phyloP scores from a whole-genome alignment of 1,140 invertebrate genomes.

The Zaprionus kolodkinae region DNA sequence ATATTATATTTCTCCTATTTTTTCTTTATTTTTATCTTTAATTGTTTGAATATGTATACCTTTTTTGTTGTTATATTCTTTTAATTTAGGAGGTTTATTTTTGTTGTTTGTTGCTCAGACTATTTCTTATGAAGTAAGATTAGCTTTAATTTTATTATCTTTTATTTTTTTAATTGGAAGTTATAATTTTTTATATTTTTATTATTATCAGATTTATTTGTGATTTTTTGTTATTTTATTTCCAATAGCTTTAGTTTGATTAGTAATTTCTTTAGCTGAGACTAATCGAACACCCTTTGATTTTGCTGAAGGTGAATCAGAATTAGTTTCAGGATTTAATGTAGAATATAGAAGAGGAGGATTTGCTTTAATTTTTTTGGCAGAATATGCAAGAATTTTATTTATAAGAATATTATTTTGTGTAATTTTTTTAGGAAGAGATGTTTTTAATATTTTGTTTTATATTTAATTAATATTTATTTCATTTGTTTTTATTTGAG shows the following conservation, averaged over 20 bases:
- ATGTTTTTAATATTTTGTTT: slow-evolving; percentile 87
- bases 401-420: no score
- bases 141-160: slow-evolving; percentile 63
- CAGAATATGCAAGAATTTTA: no score
- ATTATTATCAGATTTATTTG: slow-evolving; percentile 83
- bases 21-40: no score
- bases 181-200: slow-evolving; percentile 66
- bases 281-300: no score
- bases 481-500: slow-evolving; percentile 79
- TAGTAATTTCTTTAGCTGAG: no score
- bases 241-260: slow-evolving; percentile 85
- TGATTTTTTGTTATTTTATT: slow-evolving; percentile 85
- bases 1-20: slow-evolving; percentile 86
- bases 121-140: slow-evolving; percentile 85
- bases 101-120: slow-evolving; percentile 85
- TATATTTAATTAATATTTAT: slow-evolving; percentile 85
- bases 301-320: no score
- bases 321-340: no score
- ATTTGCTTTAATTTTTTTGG: no score
- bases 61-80: no score
- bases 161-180: slow-evolving; percentile 67
- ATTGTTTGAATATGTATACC: slow-evolving; percentile 55
- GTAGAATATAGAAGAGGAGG: no score
- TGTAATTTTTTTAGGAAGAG: no score
- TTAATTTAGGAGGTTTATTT: no score